phyloP scores from a whole-genome alignment of 2,797 vertebrate species.

The Eulemur mongoz region DNA sequence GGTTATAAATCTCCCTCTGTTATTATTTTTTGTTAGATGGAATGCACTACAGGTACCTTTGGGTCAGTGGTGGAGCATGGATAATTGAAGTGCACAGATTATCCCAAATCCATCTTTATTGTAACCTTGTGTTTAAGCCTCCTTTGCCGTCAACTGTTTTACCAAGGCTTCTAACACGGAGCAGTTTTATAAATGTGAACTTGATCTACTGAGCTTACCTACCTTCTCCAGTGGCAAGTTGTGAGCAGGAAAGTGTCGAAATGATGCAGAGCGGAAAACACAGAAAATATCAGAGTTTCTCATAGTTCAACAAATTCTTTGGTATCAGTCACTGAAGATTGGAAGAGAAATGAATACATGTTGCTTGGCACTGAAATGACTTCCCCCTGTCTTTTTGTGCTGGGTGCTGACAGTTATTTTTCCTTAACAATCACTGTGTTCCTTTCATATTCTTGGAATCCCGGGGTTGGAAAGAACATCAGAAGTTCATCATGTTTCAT shows the following conservation, averaged over 20 bases:
- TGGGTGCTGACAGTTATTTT: slow-evolving; percentile 51
- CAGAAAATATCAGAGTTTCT: background rate
- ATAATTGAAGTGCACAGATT: background rate
- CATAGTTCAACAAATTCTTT: background rate
- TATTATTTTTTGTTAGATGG: background rate
- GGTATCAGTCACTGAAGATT: background rate
- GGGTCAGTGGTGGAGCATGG: background rate
- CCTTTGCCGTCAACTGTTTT: background rate
- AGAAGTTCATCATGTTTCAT: slow-evolving; percentile 45
- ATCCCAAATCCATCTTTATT: background rate
- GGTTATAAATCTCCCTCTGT: background rate
- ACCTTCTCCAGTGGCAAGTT: background rate
- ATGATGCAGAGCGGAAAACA: background rate
- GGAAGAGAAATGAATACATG: background rate
- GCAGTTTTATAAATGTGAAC: background rate
- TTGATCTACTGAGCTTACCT: background rate
- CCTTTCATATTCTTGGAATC: slow-evolving; percentile 52
- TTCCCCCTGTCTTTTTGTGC: background rate
- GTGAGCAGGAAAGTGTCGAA: background rate
- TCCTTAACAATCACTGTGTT: background rate
- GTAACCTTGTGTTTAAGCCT: background rate
- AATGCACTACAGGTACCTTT: background rate
- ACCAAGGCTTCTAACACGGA: background rate
- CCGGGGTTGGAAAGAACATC: slow-evolving; percentile 43
- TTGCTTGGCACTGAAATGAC: background rate